Conservation (phyloP, 2,888 invertebrate species). For the Piscicola geometra region DNA sequence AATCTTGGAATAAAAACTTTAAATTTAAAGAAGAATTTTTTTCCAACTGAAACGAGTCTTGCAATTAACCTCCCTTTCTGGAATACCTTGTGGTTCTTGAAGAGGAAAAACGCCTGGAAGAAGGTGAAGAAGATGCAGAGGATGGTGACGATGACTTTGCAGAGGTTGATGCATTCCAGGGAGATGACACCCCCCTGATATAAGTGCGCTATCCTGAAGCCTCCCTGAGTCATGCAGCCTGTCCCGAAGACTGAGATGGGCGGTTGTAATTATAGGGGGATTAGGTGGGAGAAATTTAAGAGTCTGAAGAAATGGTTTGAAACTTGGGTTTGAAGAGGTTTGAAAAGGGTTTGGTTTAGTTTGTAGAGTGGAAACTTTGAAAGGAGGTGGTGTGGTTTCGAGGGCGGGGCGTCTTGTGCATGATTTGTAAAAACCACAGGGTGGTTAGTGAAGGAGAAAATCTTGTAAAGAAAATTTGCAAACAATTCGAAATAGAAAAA, state of each 20-base stretch:
- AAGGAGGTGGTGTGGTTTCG: not conserved
- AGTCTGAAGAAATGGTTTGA: not conserved
- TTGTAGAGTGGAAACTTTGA: not conserved
- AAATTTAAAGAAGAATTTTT: no score
- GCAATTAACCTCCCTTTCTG: no score
- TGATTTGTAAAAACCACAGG: not conserved
- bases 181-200: slow-evolving; percentile 49
- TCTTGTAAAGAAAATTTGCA: not conserved
- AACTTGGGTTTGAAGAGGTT: not conserved
- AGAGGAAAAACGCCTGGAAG: slow-evolving; percentile 98
- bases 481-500: no score
- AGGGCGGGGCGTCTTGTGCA: not conserved
- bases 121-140: slow-evolving; percentile 93
- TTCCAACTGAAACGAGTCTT: no score
- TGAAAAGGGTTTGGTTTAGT: no score
- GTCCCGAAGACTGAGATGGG: slow-evolving; percentile 76
- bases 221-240: slow-evolving; percentile 94
- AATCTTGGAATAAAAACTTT: no score
- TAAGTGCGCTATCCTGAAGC: slow-evolving; percentile 83
- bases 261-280: no score
- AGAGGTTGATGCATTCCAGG: slow-evolving; percentile 64
- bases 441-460: not conserved
- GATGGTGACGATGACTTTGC: slow-evolving; percentile 83
- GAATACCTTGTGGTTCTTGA: slow-evolving; percentile 83
- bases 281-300: not conserved